Evolutionary conservation across 2,797 vertebrate species (phyloP).

Genomic region (Smutsia gigantea): DNA sequence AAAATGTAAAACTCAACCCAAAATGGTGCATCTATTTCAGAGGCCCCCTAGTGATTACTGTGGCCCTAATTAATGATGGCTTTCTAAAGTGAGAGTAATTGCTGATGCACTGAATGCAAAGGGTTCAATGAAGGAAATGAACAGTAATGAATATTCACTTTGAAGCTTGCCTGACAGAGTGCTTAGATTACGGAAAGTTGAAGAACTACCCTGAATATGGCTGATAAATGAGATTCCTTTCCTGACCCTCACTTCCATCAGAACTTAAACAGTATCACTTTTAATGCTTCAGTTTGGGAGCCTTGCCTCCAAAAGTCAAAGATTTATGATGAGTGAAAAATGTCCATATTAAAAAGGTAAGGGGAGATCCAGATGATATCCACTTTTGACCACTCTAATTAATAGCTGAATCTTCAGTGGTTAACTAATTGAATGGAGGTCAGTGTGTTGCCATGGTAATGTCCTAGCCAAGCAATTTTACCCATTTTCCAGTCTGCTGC

Average conservation of each 20-base stretch:
- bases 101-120: conserved; percentile 83
- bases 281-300: conserved; percentile 77
- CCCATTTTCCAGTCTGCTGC: conserved; percentile 90
- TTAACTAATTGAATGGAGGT: conserved; percentile 88
- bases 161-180: conserved; percentile 83
- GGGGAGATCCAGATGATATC: conserved; percentile 84
- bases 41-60: conserved; percentile 80
- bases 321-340: conserved; percentile 86
- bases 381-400: conserved; percentile 89
- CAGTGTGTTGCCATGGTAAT: conserved; percentile 89
- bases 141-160: conserved; percentile 85
- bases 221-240: conserved; percentile 83
- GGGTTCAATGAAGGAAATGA: conserved; percentile 85
- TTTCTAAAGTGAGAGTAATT: conserved; percentile 87
- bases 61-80: conserved; percentile 86
- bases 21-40: conserved; percentile 83
- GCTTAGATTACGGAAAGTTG: conserved; percentile 87
- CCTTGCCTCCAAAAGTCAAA: conserved; percentile 83
- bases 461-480: conserved; percentile 88
- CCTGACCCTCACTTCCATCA: conserved; percentile 77
- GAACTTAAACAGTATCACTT: conserved; percentile 81
- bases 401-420: conserved; percentile 88
- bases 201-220: conserved; percentile 78
- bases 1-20: conserved; percentile 82
- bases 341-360: conserved; percentile 85